phyloP scores from a whole-genome alignment of 2,888 invertebrate genomes.

The Epinotia ramella region DNA sequence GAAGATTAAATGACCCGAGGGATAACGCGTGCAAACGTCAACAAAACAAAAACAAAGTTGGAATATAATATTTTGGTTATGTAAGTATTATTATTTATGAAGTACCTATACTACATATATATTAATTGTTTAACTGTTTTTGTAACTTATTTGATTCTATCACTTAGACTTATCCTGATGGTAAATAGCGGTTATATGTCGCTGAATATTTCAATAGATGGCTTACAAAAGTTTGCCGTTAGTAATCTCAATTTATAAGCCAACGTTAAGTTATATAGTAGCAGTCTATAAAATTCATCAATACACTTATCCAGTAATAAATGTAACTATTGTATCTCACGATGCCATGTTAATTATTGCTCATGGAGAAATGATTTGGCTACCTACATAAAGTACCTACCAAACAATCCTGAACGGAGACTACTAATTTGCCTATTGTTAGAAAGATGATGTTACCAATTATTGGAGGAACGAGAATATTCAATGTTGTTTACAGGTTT shows the following conservation, averaged over 20 bases:
- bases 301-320: too few relatives aligned
- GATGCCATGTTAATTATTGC: too few relatives aligned
- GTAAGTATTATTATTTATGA: constrained; percentile 30
- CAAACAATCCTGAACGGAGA: too few relatives aligned
- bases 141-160: not conserved
- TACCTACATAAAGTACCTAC: too few relatives aligned
- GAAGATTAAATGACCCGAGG: constrained; percentile 8
- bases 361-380: too few relatives aligned
- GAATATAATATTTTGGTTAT: constrained; percentile 12
- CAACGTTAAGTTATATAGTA: not conserved
- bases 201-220: not conserved
- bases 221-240: not conserved
- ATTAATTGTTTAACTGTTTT: not conserved
- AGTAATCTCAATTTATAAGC: not conserved
- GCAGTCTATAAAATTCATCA: not conserved
- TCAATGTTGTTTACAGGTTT: not conserved
- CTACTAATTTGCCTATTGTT: not conserved
- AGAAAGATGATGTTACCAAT: not conserved
- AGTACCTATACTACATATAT: not conserved
- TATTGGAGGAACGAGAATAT: not conserved
- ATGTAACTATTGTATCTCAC: too few relatives aligned
- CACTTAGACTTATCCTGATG: not conserved
- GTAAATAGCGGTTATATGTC: not conserved
- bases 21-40: not conserved
- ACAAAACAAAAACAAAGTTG: constrained; percentile 20